A percentile compares a stretch with the other conserved stretches of the same genome.
Evolutionary conservation across 2,888 invertebrate species (phyloP).

Genomic region (Coenonympha arcania): DNA sequence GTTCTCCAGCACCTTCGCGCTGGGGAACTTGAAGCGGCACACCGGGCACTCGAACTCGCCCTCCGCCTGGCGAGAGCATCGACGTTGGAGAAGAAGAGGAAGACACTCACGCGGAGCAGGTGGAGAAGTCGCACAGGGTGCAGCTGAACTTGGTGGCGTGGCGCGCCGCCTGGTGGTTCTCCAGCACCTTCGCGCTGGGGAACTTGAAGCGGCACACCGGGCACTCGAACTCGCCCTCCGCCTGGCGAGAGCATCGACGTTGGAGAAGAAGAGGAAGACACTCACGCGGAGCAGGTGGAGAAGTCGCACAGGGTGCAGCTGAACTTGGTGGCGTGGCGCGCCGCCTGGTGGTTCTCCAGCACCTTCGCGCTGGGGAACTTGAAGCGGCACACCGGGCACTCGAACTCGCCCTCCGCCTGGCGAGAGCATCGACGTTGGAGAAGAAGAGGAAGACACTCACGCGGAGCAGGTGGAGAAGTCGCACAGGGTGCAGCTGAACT

Average conservation of each 20-base stretch:
- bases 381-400: slow-evolving; percentile 56
- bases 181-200: slow-evolving; percentile 49
- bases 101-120: slow-evolving; percentile 43
- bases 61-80: slow-evolving; percentile 40
- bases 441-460: slow-evolving; percentile 20
- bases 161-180: slow-evolving; percentile 63
- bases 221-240: slow-evolving; percentile 55
- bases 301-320: slow-evolving; percentile 58
- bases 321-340: slow-evolving; percentile 63
- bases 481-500: slow-evolving; percentile 60
- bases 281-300: slow-evolving; percentile 50
- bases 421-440: background rate
- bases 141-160: slow-evolving; percentile 63
- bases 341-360: slow-evolving; percentile 56
- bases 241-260: slow-evolving; percentile 31
- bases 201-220: slow-evolving; percentile 59
- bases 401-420: slow-evolving; percentile 55
- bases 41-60: slow-evolving; percentile 54
- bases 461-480: slow-evolving; percentile 54
- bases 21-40: slow-evolving; percentile 58
- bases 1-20: slow-evolving; percentile 52
- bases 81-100: background rate
- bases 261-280: background rate
- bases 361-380: slow-evolving; percentile 56
- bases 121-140: slow-evolving; percentile 54